These are phyloP conservation scores for Pseudocheirus occidentalis DNA, from an alignment of 2,797 vertebrate genomes.

Conservation along the genomic window DNA sequence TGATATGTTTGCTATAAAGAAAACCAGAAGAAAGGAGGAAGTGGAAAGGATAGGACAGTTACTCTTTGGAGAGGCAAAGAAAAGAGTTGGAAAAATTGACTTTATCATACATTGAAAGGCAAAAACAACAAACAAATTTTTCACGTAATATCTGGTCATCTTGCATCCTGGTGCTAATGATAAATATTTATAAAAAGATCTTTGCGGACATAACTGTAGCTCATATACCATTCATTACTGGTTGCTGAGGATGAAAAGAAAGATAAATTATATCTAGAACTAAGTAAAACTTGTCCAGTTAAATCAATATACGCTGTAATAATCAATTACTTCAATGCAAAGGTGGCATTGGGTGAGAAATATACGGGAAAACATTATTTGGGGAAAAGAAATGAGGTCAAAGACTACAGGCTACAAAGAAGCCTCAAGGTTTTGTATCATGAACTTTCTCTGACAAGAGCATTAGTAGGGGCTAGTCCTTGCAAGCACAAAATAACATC, in stretches of 20 bases:
- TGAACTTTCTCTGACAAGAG: background rate
- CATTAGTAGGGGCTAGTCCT: background rate
- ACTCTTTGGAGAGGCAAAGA: background rate
- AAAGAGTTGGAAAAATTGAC: background rate
- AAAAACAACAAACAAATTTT: background rate
- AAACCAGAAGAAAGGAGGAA: background rate
- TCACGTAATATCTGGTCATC: background rate
- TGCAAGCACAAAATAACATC: background rate
- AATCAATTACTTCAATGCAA: background rate
- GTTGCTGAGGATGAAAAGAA: background rate
- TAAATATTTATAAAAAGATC: background rate
- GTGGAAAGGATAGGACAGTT: background rate
- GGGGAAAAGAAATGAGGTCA: background rate
- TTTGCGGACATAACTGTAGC: background rate
- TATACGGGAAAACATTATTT: background rate
- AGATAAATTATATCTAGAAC: background rate
- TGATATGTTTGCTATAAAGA: background rate
- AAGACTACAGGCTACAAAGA: background rate
- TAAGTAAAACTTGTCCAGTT: background rate
- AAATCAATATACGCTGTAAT: background rate
- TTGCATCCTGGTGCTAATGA: no score
- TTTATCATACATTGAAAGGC: background rate
- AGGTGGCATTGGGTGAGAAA: background rate
- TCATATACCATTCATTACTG: background rate
- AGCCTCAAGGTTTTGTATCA: background rate